Evolutionary conservation across 1,140 invertebrate species (phyloP).

Genomic region (Brachystomella parvula): DNA sequence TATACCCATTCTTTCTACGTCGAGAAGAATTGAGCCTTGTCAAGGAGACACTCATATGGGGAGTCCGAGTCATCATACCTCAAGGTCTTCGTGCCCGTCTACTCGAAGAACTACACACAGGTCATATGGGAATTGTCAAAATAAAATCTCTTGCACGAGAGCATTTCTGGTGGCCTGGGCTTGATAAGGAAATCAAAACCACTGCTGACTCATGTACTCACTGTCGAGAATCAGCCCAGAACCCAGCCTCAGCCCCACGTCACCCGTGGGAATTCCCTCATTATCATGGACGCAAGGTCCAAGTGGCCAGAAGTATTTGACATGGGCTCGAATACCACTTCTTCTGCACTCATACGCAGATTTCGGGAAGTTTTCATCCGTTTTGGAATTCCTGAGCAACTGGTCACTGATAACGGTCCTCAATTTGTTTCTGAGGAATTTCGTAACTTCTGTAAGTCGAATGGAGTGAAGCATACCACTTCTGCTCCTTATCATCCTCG

Average conservation of each 20-base stretch:
- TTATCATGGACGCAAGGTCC: conserved; percentile 19
- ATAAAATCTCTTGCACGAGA: conserved; percentile 29
- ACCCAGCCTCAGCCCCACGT: conserved; percentile 19
- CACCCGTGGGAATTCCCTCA: conserved; percentile 22
- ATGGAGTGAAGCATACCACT: conserved; percentile 38
- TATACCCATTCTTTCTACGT: conserved; percentile 15
- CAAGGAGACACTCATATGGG: conserved; percentile 33
- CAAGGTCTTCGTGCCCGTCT: conserved; percentile 34
- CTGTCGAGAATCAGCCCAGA: conserved; percentile 21
- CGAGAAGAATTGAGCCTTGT: conserved; percentile 33
- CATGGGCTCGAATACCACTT: conserved; percentile 24
- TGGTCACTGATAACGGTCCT: conserved; percentile 40
- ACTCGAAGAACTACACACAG: conserved; percentile 42
- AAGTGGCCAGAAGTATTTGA: conserved; percentile 28
- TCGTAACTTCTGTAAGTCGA: conserved; percentile 32
- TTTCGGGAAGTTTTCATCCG: conserved; percentile 37
- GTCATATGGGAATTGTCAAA: conserved; percentile 39
- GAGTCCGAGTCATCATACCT: conserved; percentile 43
- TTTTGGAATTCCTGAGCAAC: conserved; percentile 36
- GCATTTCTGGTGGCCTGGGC: conserved; percentile 28
- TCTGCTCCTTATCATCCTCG: conserved; percentile 25
- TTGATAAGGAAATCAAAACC: conserved; percentile 28
- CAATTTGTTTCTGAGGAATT: conserved; percentile 38
- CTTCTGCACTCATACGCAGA: conserved; percentile 27
- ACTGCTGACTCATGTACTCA: conserved; percentile 12